phyloP scores from a whole-genome alignment of 2,797 vertebrate genomes.

The Ciconia nigra region DNA sequence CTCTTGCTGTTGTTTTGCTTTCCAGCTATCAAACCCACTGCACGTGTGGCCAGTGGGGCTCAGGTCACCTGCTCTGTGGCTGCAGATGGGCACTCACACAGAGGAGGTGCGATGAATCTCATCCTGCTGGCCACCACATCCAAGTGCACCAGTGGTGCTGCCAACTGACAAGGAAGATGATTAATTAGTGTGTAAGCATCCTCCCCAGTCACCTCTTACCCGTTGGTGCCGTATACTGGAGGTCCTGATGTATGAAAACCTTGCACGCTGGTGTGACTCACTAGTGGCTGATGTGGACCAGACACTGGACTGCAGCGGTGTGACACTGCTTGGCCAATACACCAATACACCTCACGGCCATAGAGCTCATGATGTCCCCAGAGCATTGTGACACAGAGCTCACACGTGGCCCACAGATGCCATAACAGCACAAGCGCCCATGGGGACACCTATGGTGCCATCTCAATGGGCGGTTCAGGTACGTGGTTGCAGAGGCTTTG shows the following conservation, averaged over 20 bases:
- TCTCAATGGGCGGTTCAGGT: background rate
- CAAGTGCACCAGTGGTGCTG: background rate
- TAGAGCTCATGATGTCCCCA: background rate
- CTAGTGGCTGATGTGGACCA: background rate
- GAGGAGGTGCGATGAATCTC: background rate
- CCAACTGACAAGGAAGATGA: background rate
- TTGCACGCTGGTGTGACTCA: background rate
- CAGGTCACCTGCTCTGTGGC: background rate
- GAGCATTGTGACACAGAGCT: background rate
- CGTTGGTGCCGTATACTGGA: background rate
- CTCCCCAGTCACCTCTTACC: background rate
- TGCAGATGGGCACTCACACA: background rate
- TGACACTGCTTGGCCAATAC: background rate
- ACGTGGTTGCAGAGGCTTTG: background rate
- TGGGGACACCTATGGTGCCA: background rate
- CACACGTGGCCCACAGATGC: fast-evolving
- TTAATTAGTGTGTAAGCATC: background rate
- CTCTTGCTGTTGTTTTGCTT: background rate
- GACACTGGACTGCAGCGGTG: background rate
- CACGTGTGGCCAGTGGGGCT: background rate
- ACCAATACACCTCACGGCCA: background rate
- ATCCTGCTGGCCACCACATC: background rate
- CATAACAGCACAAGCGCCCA: background rate
- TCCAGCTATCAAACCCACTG: background rate
- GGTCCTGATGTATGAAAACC: background rate